Percentiles rank a stretch among this genome's conserved stretches.
Evolutionary conservation across 53 echinoderm and acorn worm species (phyloP).

Genomic region (Stichopus horrens): DNA sequence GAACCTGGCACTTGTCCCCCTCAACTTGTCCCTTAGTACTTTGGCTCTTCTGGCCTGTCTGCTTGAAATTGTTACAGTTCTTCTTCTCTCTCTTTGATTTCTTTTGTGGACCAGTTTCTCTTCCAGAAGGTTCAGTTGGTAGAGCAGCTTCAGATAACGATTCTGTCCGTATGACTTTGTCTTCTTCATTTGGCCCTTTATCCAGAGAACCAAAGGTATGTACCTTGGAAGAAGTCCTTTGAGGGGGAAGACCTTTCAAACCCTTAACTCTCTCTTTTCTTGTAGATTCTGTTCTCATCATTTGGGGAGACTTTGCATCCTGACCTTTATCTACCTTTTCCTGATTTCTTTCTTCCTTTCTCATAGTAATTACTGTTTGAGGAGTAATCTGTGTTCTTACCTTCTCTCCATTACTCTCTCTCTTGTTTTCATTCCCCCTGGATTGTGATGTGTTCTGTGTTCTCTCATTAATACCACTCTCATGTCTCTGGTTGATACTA

Average conservation of each 20-base stretch:
- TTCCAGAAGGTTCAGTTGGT: background rate
- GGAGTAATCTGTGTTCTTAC: too few species aligned
- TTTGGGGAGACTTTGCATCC: background rate
- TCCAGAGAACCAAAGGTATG: background rate
- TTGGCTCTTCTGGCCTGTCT: background rate
- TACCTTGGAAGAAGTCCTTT: background rate
- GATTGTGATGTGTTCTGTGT: too few species aligned
- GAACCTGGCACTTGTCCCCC: background rate
- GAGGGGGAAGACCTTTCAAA: background rate
- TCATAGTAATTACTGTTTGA: too few species aligned
- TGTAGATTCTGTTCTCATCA: background rate
- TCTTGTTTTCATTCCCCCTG: too few species aligned
- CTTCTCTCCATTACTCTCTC: too few species aligned
- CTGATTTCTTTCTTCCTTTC: too few species aligned
- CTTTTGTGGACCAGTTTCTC: background rate
- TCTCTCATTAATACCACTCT: too few species aligned
- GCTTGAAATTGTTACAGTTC: background rate
- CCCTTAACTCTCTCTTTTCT: background rate
- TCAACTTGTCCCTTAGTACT: background rate
- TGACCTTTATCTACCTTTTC: background rate
- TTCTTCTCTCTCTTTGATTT: background rate
- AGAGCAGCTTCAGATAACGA: background rate
- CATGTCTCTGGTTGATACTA: too few species aligned
- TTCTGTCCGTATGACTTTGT: background rate
- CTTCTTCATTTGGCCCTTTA: background rate